Evolutionary conservation across 1,140 invertebrate genomes (phyloP).

Genomic region (Penaeus japonicus): DNA sequence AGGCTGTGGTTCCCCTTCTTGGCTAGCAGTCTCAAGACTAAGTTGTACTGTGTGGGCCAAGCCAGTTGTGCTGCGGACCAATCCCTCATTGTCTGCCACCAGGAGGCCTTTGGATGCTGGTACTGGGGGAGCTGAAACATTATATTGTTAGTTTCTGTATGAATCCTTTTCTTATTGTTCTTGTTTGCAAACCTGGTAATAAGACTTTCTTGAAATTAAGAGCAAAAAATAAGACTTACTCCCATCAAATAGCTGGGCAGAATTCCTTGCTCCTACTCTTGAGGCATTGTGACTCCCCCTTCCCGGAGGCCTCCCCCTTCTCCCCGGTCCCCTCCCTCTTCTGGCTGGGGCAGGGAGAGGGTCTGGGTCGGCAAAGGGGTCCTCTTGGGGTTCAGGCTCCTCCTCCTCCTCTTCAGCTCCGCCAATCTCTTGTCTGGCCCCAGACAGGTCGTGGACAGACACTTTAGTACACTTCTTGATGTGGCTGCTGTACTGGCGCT

Average conservation of each 20-base stretch:
- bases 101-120: conserved; percentile 19
- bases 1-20: conserved; percentile 47
- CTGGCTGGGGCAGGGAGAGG: conserved; percentile 17
- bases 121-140: conserved; percentile 25
- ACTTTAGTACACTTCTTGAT: conserved; percentile 53
- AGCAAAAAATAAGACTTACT: neutral
- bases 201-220: no score
- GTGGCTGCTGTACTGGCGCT: conserved; percentile 56
- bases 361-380: conserved; percentile 56
- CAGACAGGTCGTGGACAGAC: conserved; percentile 54
- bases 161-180: no score
- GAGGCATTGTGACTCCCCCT: neutral
- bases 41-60: conserved; percentile 54
- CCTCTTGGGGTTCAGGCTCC: conserved; percentile 48
- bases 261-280: neutral
- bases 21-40: conserved; percentile 35
- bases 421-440: conserved; percentile 19
- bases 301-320: conserved; percentile 38
- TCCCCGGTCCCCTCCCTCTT: conserved; percentile 29
- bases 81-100: conserved; percentile 46
- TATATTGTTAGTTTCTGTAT: no score
- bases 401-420: conserved; percentile 45
- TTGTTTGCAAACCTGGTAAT: no score
- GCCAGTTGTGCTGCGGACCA: conserved; percentile 52
- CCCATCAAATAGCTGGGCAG: conserved; percentile 36